A percentile compares a stretch with the other conserved stretches of the same genome.
These are phyloP conservation scores for Synergus umbraculus DNA, from an alignment of 2,888 invertebrate genomes.

Conservation along the genomic window DNA sequence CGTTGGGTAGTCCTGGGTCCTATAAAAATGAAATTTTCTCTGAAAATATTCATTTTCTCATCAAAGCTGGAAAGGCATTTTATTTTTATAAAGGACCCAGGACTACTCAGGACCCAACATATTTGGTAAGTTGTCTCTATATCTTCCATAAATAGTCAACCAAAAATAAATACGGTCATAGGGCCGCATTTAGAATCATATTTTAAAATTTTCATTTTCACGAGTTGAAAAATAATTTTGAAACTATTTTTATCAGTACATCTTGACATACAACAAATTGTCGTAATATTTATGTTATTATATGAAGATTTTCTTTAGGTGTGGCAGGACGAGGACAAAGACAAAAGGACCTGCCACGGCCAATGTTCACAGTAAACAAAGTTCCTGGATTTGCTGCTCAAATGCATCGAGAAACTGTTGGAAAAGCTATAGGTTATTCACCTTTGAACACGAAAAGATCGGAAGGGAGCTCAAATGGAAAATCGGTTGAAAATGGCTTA, in stretches of 20 bases:
- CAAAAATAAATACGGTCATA: no score
- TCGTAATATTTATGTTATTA: conserved; percentile 35
- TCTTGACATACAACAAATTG: not conserved
- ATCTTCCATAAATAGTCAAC: no score
- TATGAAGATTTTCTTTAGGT: conserved; percentile 57
- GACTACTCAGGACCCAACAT: no score
- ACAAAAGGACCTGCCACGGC: conserved; percentile 68
- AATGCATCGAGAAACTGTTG: conserved; percentile 77
- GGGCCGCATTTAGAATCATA: no score
- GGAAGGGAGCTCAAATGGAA: conserved; percentile 62
- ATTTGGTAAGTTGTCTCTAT: no score
- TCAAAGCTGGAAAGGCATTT: no score
- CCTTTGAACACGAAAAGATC: conserved; percentile 57
- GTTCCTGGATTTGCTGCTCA: conserved; percentile 80
- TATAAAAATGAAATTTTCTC: no score
- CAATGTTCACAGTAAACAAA: conserved; percentile 74
- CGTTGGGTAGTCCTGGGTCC: no score
- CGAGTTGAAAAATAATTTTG: not conserved
- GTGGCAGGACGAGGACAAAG: conserved; percentile 69
- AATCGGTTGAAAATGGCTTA: conserved; percentile 70
- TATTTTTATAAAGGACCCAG: no score
- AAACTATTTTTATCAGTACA: not conserved
- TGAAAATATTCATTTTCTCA: no score
- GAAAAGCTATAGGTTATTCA: conserved; percentile 48
- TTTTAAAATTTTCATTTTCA: no score